These are phyloP conservation scores for Physocephala rufipes DNA, from an alignment of 2,888 invertebrate genomes.

Conservation along the genomic window DNA sequence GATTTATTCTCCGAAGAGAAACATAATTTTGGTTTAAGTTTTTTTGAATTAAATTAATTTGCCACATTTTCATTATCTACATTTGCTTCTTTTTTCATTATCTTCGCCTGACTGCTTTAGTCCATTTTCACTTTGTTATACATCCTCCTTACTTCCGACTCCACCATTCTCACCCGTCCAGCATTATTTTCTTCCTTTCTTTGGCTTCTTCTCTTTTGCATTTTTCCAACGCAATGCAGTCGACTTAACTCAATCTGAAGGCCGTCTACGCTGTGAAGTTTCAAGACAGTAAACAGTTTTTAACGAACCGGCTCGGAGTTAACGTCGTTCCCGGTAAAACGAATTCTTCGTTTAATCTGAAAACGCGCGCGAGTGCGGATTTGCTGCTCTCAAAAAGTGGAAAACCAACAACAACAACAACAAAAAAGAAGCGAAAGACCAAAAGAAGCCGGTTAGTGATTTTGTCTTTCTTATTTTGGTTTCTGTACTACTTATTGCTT, in stretches of 20 bases:
- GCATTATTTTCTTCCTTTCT: not conserved
- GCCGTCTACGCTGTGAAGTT: constrained; percentile 11
- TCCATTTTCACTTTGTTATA: not conserved
- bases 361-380: constrained; percentile 18
- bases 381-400: not conserved
- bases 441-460: constrained; percentile 27
- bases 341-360: constrained; percentile 38
- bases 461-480: not conserved
- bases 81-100: not conserved
- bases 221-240: constrained; percentile 50
- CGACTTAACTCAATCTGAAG: constrained; percentile 20
- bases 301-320: constrained; percentile 46
- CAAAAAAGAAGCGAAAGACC: not conserved
- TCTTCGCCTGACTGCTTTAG: not conserved
- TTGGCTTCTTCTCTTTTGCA: not conserved
- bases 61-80: not conserved
- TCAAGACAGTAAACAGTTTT: constrained; percentile 45
- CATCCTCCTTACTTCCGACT: not conserved
- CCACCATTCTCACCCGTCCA: not conserved
- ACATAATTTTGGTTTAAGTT: no score
- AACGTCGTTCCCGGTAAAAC: constrained; percentile 39
- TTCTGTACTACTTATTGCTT: not conserved
- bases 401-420: not conserved
- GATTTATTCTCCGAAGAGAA: no score
- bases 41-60: no score